Conservation (phyloP, 2,797 vertebrate species). For the Tragelaphus eurycerus region DNA sequence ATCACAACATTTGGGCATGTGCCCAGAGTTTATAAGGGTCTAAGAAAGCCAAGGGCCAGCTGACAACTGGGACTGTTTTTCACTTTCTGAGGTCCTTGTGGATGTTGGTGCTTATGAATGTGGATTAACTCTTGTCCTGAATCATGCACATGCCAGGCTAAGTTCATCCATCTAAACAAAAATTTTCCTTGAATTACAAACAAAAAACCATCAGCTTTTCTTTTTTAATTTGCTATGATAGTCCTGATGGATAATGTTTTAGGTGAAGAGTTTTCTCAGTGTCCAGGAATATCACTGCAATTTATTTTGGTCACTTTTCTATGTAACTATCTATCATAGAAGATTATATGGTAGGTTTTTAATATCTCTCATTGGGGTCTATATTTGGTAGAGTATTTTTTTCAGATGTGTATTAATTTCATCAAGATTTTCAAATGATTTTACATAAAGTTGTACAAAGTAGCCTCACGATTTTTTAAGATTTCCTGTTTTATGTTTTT, state of each 20-base stretch:
- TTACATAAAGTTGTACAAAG: background rate
- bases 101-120: background rate
- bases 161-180: background rate
- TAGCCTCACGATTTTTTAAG: background rate
- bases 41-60: background rate
- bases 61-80: background rate
- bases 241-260: background rate
- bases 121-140: background rate
- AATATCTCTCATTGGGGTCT: background rate
- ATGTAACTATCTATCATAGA: background rate
- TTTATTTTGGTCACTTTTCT: constrained; percentile 32
- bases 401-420: background rate
- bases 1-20: background rate
- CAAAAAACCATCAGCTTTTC: background rate
- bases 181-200: background rate
- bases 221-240: background rate
- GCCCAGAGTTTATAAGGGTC: background rate
- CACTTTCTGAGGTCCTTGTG: background rate
- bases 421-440: background rate
- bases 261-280: background rate
- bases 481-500: background rate
- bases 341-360: background rate
- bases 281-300: background rate
- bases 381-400: background rate
- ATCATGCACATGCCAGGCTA: background rate